phyloP scores from a whole-genome alignment of 2,797 vertebrate species.

The Xerus rutilus region DNA sequence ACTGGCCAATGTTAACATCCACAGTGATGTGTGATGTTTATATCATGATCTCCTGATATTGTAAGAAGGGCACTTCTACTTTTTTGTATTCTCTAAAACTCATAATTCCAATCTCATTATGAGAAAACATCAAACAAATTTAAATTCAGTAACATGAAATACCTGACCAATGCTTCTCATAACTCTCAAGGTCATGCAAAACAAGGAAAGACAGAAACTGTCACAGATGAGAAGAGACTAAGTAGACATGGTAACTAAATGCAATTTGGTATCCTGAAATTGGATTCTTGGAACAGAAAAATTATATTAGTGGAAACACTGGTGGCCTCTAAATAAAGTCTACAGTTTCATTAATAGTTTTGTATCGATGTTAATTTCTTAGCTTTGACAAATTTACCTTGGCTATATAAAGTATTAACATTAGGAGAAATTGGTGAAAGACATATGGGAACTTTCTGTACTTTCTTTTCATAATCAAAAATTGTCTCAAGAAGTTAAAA shows the following conservation, averaged over 20 bases:
- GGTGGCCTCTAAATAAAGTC: not conserved
- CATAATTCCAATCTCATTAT: not conserved
- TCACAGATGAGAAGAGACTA: not conserved
- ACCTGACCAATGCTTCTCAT: not conserved
- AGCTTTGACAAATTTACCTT: not conserved
- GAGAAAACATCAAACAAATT: not conserved
- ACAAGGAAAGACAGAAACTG: conserved; percentile 4
- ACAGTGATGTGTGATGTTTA: not conserved
- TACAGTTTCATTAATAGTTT: conserved; percentile 10
- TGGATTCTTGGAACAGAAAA: not conserved
- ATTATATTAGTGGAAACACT: not conserved
- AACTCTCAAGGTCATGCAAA: not conserved
- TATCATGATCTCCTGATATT: not conserved
- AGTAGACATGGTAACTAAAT: not conserved
- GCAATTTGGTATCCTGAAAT: not conserved
- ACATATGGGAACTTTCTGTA: not conserved
- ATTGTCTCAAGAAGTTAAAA: conserved; percentile 39
- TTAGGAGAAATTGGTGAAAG: not conserved
- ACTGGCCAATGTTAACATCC: not conserved
- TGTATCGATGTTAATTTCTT: conserved; percentile 13
- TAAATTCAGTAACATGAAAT: not conserved
- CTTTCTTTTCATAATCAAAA: not conserved
- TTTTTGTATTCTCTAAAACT: not conserved
- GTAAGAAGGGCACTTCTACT: not conserved
- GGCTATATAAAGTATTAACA: not conserved